These are phyloP conservation scores for Colinus virginianus DNA, from an alignment of 2,113 vertebrate species.

Conservation along the genomic window DNA sequence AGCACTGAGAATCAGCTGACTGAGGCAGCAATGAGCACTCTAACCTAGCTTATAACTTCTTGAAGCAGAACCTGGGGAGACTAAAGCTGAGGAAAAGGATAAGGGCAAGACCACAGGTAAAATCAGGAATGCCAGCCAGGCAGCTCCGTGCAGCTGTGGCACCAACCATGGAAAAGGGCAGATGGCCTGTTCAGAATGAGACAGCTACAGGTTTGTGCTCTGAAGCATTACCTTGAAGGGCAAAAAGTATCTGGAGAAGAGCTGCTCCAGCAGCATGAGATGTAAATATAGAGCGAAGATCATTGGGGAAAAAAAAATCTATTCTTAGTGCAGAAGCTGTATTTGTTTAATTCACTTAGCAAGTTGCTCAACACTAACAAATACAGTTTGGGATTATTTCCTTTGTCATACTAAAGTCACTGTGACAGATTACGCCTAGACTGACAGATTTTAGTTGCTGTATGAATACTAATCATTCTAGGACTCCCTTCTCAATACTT, in stretches of 20 bases:
- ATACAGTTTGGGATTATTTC: conserved; percentile 50
- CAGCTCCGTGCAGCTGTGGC: background rate
- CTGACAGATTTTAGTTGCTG: conserved; percentile 45
- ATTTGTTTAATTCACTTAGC: conserved; percentile 47
- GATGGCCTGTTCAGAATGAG: background rate
- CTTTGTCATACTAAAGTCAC: conserved; percentile 35
- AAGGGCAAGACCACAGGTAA: background rate
- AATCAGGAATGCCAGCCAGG: background rate
- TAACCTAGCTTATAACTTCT: background rate
- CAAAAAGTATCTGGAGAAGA: background rate
- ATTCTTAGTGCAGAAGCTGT: background rate
- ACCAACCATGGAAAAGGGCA: background rate
- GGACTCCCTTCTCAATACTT: conserved; percentile 9
- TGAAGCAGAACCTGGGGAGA: background rate
- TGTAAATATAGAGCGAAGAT: background rate
- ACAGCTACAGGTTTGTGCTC: background rate
- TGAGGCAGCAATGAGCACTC: background rate
- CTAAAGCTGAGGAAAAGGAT: background rate
- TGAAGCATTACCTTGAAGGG: background rate
- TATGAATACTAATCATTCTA: conserved; percentile 56
- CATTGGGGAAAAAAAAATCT: background rate
- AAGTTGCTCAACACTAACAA: conserved; percentile 51
- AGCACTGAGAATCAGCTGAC: background rate
- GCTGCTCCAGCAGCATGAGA: background rate
- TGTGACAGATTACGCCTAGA: conserved; percentile 44